Evolutionary conservation across 2,113 vertebrate genomes (phyloP).

Genomic region (Zingel zingel): DNA sequence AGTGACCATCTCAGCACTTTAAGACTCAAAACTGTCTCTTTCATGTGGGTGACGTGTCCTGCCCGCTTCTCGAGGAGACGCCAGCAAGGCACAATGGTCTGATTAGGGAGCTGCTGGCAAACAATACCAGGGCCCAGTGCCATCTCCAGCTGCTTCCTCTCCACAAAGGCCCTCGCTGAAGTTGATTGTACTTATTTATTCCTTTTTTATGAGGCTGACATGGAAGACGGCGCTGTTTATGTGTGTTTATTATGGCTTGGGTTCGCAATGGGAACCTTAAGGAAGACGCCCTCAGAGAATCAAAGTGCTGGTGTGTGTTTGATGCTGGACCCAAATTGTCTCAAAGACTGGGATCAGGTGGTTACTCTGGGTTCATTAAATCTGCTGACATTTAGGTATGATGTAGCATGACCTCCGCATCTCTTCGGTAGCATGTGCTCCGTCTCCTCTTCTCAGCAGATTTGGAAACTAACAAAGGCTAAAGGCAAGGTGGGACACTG

Average conservation of each 20-base stretch:
- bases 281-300: slow-evolving; percentile 60
- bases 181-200: slow-evolving; percentile 73
- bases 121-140: slow-evolving; percentile 77
- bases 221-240: slow-evolving; percentile 70
- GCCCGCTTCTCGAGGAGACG: slow-evolving; percentile 42
- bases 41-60: slow-evolving; percentile 57
- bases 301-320: slow-evolving; percentile 60
- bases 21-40: slow-evolving; percentile 16
- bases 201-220: slow-evolving; percentile 68
- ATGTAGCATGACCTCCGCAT: slow-evolving; percentile 33
- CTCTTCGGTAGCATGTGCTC: neutral
- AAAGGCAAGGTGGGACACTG: neutral
- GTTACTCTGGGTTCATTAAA: slow-evolving; percentile 26
- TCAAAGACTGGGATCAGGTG: slow-evolving; percentile 52
- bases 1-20: slow-evolving; percentile 15
- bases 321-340: slow-evolving; percentile 49
- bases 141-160: slow-evolving; percentile 81
- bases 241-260: slow-evolving; percentile 73
- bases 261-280: slow-evolving; percentile 54
- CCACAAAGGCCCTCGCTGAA: slow-evolving; percentile 63
- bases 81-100: slow-evolving; percentile 60
- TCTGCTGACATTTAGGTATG: slow-evolving; percentile 34
- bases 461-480: neutral
- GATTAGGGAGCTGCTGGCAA: slow-evolving; percentile 65
- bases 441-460: slow-evolving; percentile 9